Evolutionary conservation across 1,140 invertebrate species (phyloP).

Genomic region (Dreissena rostriformis): DNA sequence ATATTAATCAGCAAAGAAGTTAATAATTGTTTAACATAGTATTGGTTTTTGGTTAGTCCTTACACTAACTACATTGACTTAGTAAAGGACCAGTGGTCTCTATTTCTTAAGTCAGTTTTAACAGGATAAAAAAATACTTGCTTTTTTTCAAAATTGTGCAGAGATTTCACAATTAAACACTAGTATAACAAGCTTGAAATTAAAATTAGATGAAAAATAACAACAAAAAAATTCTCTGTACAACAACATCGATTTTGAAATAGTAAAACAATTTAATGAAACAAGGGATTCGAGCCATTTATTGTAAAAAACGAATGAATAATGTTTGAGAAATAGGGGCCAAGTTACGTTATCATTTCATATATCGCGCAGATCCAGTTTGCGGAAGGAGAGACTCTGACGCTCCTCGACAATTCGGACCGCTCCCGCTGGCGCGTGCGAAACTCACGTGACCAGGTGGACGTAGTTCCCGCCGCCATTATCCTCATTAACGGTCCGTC

Average conservation of each 20-base stretch:
- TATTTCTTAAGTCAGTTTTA: too few relatives aligned
- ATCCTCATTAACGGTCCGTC: slow-evolving; percentile 75
- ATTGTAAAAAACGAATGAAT: not conserved
- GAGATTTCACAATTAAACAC: too few relatives aligned
- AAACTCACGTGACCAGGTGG: slow-evolving; percentile 68
- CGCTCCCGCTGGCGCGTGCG: slow-evolving; percentile 74
- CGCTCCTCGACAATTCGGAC: slow-evolving; percentile 73
- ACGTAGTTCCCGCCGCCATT: slow-evolving; percentile 73
- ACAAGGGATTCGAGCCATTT: not conserved
- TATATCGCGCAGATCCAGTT: slow-evolving; percentile 68
- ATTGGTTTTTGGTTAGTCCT: too few relatives aligned
- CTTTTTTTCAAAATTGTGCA: too few relatives aligned
- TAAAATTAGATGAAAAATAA: not conserved
- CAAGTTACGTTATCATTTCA: not conserved
- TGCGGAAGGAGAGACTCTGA: slow-evolving; percentile 74
- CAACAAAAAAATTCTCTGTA: too few relatives aligned
- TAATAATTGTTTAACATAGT: too few relatives aligned
- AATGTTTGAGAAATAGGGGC: not conserved
- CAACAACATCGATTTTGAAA: too few relatives aligned
- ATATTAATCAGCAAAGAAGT: too few relatives aligned
- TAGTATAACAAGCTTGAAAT: too few relatives aligned
- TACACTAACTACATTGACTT: too few relatives aligned
- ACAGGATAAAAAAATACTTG: too few relatives aligned
- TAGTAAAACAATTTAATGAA: not conserved
- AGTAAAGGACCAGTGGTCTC: too few relatives aligned